These are phyloP conservation scores for Sebastes oblongus DNA, from an alignment of 2,797 vertebrate genomes.

Conservation along the genomic window DNA sequence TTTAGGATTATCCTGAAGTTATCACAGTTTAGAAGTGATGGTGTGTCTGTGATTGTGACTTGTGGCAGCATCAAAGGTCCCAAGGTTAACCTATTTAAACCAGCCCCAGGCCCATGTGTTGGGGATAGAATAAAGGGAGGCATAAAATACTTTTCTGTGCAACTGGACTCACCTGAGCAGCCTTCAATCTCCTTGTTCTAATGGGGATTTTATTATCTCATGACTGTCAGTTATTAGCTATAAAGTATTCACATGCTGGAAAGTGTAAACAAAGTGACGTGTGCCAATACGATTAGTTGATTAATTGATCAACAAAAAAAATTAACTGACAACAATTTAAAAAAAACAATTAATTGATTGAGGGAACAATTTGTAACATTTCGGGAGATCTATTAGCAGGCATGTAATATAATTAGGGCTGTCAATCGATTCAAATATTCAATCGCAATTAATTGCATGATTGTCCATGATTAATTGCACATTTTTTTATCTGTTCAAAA, in stretches of 20 bases:
- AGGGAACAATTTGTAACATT: background rate
- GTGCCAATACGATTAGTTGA: background rate
- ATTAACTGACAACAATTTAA: background rate
- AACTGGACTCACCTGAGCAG: background rate
- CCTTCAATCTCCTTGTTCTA: background rate
- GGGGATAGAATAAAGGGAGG: background rate
- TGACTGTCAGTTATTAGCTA: background rate
- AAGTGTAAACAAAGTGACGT: background rate
- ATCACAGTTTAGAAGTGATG: background rate
- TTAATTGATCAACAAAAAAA: background rate
- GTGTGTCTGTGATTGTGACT: background rate
- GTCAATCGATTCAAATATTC: too few relatives aligned
- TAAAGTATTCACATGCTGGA: background rate
- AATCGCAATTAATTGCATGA: too few relatives aligned
- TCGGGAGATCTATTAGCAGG: too few relatives aligned
- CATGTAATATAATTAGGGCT: too few relatives aligned
- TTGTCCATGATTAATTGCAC: too few relatives aligned
- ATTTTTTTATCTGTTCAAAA: too few relatives aligned
- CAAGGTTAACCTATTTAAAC: background rate
- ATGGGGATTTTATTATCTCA: constrained; percentile 5
- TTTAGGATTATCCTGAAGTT: background rate
- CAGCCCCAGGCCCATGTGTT: background rate
- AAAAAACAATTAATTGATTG: background rate
- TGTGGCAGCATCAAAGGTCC: background rate
- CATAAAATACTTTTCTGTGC: background rate